Base-by-base conservation (phyloP, 2,888 invertebrate genomes). In the Dendrolimus pini region DNA sequence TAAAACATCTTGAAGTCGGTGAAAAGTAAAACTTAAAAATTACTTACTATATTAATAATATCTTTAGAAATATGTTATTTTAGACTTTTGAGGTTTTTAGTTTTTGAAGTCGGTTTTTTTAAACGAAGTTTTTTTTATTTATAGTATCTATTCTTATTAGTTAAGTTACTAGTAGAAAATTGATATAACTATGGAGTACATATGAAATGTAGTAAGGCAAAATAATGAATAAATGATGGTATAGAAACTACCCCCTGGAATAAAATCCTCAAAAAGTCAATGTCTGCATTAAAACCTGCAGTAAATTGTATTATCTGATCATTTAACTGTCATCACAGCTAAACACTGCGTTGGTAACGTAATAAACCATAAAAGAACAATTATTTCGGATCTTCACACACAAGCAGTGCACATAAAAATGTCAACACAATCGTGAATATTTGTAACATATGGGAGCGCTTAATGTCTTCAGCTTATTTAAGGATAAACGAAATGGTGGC, bases 341-440 rank as follows among this genome's bases (percentile, higher is more conserved):
- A 82, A 85, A 83, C 83, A 78, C 79, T 78, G 75, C 87, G 87
- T 87, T 85, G 88, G 88, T 78, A 82, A 75, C 73, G 74, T 74
- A 78, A 80, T 80, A 82, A 81, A 78, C 77, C 69, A 71, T 80
- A 80, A 84, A 83, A 80, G 73, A 75, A 80, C 81, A 83, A 88
- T 85, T 82, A 87, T 83, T 78, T 78, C 62, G 64, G 72, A 75
- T 78, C 85, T 86, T 87, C 88, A 86, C 89, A 88, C 84, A 81
- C 71, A 71, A 47, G 47, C 70, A 62, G 68, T 64, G 62, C 65
- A 64, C 70, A 82, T 89, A 83, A 89, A 89, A 82, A 79, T 74
- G 84, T 89, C 89, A 87, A 73, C 89, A 69, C 71, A 61, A 57
- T 64, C 58, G 60, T 72, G 74, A 72, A 78, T 78, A 78, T 74